phyloP scores from a whole-genome alignment of 2,888 invertebrate genomes.

The Perithous albicinctus region DNA sequence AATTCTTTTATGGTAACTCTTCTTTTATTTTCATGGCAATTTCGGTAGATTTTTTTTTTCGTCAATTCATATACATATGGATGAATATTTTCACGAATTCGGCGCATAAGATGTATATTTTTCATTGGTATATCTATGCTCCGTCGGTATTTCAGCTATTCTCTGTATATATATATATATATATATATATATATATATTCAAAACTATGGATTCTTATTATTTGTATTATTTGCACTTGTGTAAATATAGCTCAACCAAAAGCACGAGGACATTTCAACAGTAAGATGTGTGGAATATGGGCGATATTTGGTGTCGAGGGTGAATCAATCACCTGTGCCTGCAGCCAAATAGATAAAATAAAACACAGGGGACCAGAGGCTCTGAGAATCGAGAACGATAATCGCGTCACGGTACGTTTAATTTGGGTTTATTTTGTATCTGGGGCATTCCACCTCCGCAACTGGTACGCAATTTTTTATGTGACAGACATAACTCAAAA shows the following conservation, averaged over 20 bases:
- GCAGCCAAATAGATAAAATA: conserved; percentile 88
- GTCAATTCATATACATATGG: not conserved
- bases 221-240: not conserved
- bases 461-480: too few species aligned
- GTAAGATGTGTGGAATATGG: conserved; percentile 92
- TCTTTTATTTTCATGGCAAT: not conserved
- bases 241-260: too few species aligned
- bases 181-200: too few species aligned
- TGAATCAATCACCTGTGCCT: conserved; percentile 86
- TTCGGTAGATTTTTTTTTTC: too few species aligned
- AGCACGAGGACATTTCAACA: not conserved
- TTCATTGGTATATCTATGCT: not conserved
- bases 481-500: too few species aligned
- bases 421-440: not conserved
- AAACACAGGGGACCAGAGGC: conserved; percentile 91
- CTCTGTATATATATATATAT: too few species aligned
- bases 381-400: conserved; percentile 90
- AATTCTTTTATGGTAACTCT: not conserved
- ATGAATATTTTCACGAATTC: not conserved
- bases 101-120: not conserved
- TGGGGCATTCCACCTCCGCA: too few species aligned
- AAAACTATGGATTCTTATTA: not conserved
- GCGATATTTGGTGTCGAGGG: conserved; percentile 89
- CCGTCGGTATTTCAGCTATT: not conserved
- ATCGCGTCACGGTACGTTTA: conserved; percentile 86